Evolutionary conservation across 2,888 invertebrate genomes (phyloP).

Genomic region (Cephalotes varians): DNA sequence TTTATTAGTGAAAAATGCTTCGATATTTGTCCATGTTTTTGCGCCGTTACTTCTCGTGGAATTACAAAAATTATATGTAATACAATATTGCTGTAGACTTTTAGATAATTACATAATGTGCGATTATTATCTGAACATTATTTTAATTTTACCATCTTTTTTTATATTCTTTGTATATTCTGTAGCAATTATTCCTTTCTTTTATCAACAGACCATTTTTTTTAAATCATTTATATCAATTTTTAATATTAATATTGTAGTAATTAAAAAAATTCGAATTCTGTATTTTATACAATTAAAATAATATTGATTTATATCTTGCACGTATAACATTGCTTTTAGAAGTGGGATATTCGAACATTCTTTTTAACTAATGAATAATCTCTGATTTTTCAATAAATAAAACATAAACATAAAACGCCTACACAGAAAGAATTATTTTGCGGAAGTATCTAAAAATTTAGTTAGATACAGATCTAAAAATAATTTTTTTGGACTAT

Average conservation of each 20-base stretch:
- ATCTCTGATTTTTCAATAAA: not conserved
- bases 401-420: too few relatives aligned
- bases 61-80: slow-evolving; percentile 38
- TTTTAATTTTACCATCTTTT: not conserved
- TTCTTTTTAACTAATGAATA: not conserved
- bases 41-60: not conserved
- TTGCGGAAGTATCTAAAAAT: too few relatives aligned
- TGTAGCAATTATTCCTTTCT: not conserved
- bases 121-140: not conserved
- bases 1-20: slow-evolving; percentile 37
- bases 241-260: not conserved
- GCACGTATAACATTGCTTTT: too few relatives aligned
- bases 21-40: slow-evolving; percentile 37
- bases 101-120: not conserved
- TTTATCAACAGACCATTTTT: not conserved
- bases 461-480: too few relatives aligned
- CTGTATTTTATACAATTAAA: not conserved
- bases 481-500: too few relatives aligned
- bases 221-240: not conserved
- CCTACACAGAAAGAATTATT: too few relatives aligned
- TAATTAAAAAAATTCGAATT: not conserved
- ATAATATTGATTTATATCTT: not conserved
- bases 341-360: not conserved
- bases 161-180: slow-evolving; percentile 8
- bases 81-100: slow-evolving; percentile 13